A percentile compares a stretch with the other conserved stretches of the same genome.
Evolutionary conservation across 2,888 invertebrate genomes (phyloP).

Genomic region (Clunio marinus): DNA sequence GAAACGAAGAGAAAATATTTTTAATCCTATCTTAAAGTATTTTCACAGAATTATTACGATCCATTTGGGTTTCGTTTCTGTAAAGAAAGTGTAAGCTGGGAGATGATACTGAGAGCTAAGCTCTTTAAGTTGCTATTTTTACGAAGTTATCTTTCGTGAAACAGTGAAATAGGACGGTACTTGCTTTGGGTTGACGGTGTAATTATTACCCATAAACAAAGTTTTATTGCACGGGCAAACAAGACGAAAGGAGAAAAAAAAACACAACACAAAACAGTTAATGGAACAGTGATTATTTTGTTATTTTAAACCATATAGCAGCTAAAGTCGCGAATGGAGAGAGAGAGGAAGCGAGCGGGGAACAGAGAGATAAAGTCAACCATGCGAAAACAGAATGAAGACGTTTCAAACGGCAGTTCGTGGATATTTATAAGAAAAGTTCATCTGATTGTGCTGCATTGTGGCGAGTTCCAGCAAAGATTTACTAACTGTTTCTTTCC

Average conservation of each 20-base stretch:
- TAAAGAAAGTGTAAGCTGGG: no score
- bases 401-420: neutral
- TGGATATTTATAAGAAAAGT: neutral
- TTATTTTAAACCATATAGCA: neutral
- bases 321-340: neutral
- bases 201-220: conserved; percentile 38
- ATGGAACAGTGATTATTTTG: conserved; percentile 34
- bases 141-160: neutral
- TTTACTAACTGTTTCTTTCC: neutral
- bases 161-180: neutral
- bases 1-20: conserved; percentile 6
- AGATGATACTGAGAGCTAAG: no score
- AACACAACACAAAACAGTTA: neutral
- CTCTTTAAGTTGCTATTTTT: no score
- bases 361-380: conserved; percentile 1
- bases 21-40: conserved; percentile 3
- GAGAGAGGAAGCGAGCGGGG: neutral
- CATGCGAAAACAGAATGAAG: conserved; percentile 1
- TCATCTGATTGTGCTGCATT: neutral
- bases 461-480: neutral
- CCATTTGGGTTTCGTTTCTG: no score
- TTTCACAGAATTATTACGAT: conserved; percentile 5
- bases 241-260: neutral
- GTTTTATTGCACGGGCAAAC: conserved; percentile 22
- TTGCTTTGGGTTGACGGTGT: neutral